A percentile compares a stretch with the other conserved stretches of the same genome.
These are phyloP conservation scores for Dorcus parallelipipedus DNA, from an alignment of 2,888 invertebrate species.

Conservation along the genomic window DNA sequence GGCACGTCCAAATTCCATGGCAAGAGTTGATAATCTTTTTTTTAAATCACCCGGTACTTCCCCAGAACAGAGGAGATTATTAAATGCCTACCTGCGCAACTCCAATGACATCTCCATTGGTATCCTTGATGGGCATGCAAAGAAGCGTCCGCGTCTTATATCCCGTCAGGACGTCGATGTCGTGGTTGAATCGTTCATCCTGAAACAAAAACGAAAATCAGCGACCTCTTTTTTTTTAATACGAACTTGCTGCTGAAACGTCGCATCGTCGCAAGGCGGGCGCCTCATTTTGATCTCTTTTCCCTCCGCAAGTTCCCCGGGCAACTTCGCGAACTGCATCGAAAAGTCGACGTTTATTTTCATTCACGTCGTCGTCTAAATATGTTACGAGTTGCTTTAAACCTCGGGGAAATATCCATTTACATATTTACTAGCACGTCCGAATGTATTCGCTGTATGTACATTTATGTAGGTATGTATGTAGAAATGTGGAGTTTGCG, in stretches of 20 bases:
- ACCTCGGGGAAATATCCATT: too few relatives aligned
- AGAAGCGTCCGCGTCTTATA: constrained; percentile 89
- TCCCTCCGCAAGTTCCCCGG: neutral
- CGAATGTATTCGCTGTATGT: too few relatives aligned
- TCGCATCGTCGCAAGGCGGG: neutral
- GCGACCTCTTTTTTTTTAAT: neutral
- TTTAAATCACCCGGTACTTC: too few relatives aligned
- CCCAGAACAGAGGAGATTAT: neutral
- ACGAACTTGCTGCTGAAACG: too few relatives aligned
- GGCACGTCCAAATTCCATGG: too few relatives aligned
- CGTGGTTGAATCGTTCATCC: constrained; percentile 89
- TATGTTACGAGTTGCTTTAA: too few relatives aligned
- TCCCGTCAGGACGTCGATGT: constrained; percentile 89
- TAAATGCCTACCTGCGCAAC: constrained; percentile 90
- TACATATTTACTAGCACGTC: too few relatives aligned
- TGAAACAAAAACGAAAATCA: constrained; percentile 43
- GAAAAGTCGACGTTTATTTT: too few relatives aligned
- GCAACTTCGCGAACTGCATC: neutral
- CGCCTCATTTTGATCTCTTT: neutral
- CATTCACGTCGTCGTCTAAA: too few relatives aligned
- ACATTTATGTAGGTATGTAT: too few relatives aligned
- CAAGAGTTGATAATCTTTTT: too few relatives aligned
- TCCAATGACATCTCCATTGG: constrained; percentile 91
- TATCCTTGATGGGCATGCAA: constrained; percentile 95
- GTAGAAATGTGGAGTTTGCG: too few relatives aligned